Percentiles rank a stretch among this genome's conserved stretches.
phyloP scores from a whole-genome alignment of 1,140 invertebrate species.

The Ephestia elutella region DNA sequence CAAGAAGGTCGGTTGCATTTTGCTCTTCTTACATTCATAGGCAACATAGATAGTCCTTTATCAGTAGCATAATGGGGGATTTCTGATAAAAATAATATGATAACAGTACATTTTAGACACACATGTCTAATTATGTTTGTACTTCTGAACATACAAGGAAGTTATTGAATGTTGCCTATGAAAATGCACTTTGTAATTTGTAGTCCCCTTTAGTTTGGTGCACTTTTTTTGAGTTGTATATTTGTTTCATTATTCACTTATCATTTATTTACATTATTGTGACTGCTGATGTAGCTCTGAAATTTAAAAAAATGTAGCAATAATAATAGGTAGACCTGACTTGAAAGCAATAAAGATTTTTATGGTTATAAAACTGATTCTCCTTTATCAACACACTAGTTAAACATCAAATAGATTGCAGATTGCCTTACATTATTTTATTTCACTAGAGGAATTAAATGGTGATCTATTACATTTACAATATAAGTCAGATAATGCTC shows the following conservation, averaged over 20 bases:
- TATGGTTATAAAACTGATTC: too few species aligned
- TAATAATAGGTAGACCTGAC: too few species aligned
- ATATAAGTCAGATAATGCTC: too few species aligned
- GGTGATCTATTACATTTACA: too few species aligned
- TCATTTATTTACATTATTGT: slow-evolving; percentile 26
- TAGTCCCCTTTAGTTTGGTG: slow-evolving; percentile 43
- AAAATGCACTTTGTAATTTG: slow-evolving; percentile 41
- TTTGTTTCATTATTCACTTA: slow-evolving; percentile 46
- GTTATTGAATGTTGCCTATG: slow-evolving; percentile 47
- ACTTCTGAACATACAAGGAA: slow-evolving; percentile 14
- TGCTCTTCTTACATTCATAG: slow-evolving; percentile 44
- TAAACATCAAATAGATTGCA: too few species aligned
- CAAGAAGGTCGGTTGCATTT: slow-evolving; percentile 58
- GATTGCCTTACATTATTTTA: too few species aligned
- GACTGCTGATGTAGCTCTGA: too few species aligned
- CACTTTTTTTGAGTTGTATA: slow-evolving; percentile 43
- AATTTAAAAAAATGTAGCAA: too few species aligned
- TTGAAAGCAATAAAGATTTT: too few species aligned
- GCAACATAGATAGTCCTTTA: slow-evolving; percentile 32
- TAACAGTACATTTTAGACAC: slow-evolving; percentile 12
- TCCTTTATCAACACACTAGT: too few species aligned
- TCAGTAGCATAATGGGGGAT: neutral
- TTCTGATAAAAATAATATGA: neutral
- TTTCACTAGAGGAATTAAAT: too few species aligned
- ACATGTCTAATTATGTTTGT: slow-evolving; percentile 18